Evolutionary conservation across 2,113 vertebrate species (phyloP).

Genomic region (Parus major): DNA sequence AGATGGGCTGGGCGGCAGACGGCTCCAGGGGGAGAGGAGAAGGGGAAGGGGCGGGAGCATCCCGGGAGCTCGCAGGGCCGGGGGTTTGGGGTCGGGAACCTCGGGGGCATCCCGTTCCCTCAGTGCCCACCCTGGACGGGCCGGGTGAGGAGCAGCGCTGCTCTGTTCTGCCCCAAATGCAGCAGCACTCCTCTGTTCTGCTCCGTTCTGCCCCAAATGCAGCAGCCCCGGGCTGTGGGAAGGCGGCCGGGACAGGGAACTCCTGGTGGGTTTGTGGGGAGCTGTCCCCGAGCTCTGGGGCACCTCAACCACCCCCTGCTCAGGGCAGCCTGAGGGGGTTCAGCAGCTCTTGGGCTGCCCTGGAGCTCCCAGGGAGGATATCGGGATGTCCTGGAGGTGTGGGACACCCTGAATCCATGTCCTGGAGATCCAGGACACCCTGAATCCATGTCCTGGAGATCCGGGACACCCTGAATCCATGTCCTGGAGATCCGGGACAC

Average conservation of each 20-base stretch:
- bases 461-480: too few species aligned
- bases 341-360: background rate
- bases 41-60: background rate
- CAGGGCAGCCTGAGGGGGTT: background rate
- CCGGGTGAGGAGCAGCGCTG: background rate
- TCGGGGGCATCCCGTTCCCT: background rate
- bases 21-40: background rate
- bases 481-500: background rate
- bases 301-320: background rate
- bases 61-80: too few species aligned
- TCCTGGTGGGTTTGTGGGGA: background rate
- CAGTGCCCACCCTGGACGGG: background rate
- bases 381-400: too few species aligned
- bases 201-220: background rate
- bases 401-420: too few species aligned
- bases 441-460: too few species aligned
- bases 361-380: too few species aligned
- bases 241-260: background rate
- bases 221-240: background rate
- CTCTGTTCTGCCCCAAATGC: too few species aligned
- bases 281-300: background rate
- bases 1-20: slow-evolving; percentile 64
- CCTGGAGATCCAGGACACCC: too few species aligned
- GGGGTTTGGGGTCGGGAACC: background rate
- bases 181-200: too few species aligned